Evolutionary conservation across 2,888 invertebrate genomes (phyloP), one percentile per base, ranked within the genome.

Genomic region (Sisyra terminalis): DNA sequence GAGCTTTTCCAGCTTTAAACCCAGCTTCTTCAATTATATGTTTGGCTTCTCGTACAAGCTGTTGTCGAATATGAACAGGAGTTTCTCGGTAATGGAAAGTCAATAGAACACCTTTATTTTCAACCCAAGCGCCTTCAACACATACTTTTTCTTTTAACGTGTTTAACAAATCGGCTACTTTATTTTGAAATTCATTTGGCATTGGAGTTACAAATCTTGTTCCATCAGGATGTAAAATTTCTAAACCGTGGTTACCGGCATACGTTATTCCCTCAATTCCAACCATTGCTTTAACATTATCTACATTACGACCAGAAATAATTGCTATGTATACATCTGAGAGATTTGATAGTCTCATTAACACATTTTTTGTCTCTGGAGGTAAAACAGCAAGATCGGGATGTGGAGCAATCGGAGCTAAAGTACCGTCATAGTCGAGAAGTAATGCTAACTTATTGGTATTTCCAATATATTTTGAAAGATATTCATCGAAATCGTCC

Each of bases 191-290:
- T 53, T 86, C 85, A 48, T 78, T 73, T 0, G 89, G 89, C 85
- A 89, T 87, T 1, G 89, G 88, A 60, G 88, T 88, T 0, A 87
- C 84, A 56, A 89, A 89, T 62, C 82, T 86, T 54, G 84, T 87
- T 43, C 88, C 88, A 54, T 89, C 89, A 0, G 89, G 87, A 59
- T 89, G 89, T 9, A 88, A 60, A 54, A 89, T 88, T 65, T 89
- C 88, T 46, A 89, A 59, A 1, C 88, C 89, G 55, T 89, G 88
- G 61, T 83, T 88, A 29, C 89, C 89, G 0, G 89, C 89, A 56
- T 89, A 89, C 0, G 89, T 89, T 45, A 89, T 85, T 46, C 86
- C 85, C 50, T 87, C 86, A 47, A 89, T 88, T 11, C 87, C 88
- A 39, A 89, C 89, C 88, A 88, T 89, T 50, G 81, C 71, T 56